phyloP scores from a whole-genome alignment of 2,888 invertebrate genomes.

The Callimorpha dominula region DNA sequence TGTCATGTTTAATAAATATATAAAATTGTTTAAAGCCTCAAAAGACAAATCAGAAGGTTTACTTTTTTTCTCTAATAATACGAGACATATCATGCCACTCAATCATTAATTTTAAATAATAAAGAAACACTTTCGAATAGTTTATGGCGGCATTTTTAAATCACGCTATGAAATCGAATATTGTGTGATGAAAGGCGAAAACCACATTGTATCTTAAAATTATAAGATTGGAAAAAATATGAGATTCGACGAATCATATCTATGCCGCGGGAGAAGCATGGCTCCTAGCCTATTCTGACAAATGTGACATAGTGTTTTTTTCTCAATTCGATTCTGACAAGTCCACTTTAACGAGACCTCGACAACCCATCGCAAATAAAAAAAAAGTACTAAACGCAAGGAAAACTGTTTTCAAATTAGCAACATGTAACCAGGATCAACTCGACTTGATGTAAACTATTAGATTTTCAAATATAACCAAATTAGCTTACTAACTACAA shows the following conservation, averaged over 20 bases:
- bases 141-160: conserved; percentile 12
- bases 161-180: not conserved
- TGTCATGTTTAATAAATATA: conserved; percentile 3
- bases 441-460: conserved; percentile 9
- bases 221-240: not conserved
- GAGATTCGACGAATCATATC: not conserved
- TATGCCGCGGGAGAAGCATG: not conserved
- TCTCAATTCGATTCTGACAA: not conserved
- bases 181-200: too few species aligned
- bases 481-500: not conserved
- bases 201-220: not conserved
- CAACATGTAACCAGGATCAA: not conserved
- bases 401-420: not conserved
- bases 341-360: not conserved
- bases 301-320: not conserved
- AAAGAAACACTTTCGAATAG: conserved; percentile 14
- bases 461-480: conserved; percentile 9
- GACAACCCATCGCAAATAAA: not conserved
- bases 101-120: conserved; percentile 32
- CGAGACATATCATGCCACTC: conserved; percentile 49
- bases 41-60: conserved; percentile 46
- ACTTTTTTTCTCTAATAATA: conserved; percentile 51
- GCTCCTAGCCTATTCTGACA: not conserved
- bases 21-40: conserved; percentile 22
- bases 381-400: too few species aligned